These are phyloP conservation scores for Psophia crepitans DNA, from an alignment of 2,113 vertebrate genomes.

Conservation along the genomic window DNA sequence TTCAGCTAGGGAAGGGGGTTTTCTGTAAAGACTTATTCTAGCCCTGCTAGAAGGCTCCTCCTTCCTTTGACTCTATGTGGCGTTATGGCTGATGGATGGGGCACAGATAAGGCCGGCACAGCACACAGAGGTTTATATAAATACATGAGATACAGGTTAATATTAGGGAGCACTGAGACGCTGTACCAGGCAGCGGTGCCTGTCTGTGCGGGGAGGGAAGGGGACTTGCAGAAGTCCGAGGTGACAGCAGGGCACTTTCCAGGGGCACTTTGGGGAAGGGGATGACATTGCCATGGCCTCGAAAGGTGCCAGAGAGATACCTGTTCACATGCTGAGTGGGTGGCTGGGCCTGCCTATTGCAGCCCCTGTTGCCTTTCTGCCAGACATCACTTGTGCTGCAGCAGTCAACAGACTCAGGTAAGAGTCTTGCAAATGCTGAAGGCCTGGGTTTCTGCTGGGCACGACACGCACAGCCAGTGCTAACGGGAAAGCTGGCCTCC, in stretches of 20 bases:
- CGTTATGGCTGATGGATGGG: not conserved
- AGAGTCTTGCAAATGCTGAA: not conserved
- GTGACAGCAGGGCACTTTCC: not conserved
- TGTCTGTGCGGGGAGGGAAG: not conserved
- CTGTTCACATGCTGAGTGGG: not conserved
- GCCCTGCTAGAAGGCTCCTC: not conserved
- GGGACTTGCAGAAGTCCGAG: not conserved
- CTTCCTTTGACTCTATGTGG: not conserved
- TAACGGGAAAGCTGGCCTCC: not conserved
- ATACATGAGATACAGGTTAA: not conserved
- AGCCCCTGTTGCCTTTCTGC: not conserved
- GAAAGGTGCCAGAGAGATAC: not conserved
- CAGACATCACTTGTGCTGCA: not conserved
- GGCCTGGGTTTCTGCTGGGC: not conserved
- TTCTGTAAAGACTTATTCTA: not conserved
- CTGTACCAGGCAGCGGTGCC: rapidly evolving
- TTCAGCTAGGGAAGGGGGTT: not conserved
- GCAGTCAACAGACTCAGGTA: not conserved
- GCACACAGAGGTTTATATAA: rapidly evolving
- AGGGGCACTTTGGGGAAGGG: not conserved
- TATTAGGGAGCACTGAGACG: not conserved
- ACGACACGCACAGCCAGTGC: not conserved
- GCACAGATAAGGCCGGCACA: not conserved
- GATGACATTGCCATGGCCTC: not conserved
- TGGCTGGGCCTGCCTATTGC: not conserved